These are phyloP conservation scores for Drosophila stalkeri DNA, from an alignment of 2,888 invertebrate genomes.

Conservation along the genomic window DNA sequence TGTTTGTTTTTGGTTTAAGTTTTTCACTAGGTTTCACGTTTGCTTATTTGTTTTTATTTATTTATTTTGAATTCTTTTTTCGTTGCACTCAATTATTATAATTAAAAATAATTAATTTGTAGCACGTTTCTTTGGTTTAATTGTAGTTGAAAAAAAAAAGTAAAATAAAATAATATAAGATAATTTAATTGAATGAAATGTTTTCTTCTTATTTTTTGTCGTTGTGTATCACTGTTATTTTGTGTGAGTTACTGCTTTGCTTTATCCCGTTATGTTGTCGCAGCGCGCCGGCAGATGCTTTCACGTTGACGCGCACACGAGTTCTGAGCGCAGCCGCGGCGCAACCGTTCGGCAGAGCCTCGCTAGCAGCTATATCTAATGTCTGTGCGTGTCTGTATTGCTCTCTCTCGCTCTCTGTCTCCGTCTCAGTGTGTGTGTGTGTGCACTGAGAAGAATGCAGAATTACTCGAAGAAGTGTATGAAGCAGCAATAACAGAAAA, in stretches of 20 bases:
- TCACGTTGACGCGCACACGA: constrained; percentile 82
- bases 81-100: constrained; percentile 46
- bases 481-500: constrained; percentile 13
- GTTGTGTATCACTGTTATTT: constrained; percentile 6
- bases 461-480: constrained; percentile 8
- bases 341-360: constrained; percentile 78
- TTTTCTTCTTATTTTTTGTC: background rate
- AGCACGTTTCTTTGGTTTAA: constrained; percentile 58
- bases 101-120: constrained; percentile 30
- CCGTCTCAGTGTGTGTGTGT: background rate
- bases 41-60: constrained; percentile 4
- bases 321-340: constrained; percentile 81
- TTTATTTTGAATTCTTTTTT: constrained; percentile 8
- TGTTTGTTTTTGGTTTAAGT: constrained; percentile 26
- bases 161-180: constrained; percentile 35
- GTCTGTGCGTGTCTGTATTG: constrained; percentile 23
- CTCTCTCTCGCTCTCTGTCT: background rate
- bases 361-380: constrained; percentile 48
- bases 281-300: constrained; percentile 73
- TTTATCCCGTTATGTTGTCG: constrained; percentile 38
- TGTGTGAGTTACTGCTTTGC: constrained; percentile 20
- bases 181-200: constrained; percentile 26
- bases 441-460: constrained; percentile 43
- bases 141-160: constrained; percentile 45
- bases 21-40: constrained; percentile 38